These are phyloP conservation scores for Lepus americanus DNA, from an alignment of 2,113 vertebrate genomes.

Conservation along the genomic window DNA sequence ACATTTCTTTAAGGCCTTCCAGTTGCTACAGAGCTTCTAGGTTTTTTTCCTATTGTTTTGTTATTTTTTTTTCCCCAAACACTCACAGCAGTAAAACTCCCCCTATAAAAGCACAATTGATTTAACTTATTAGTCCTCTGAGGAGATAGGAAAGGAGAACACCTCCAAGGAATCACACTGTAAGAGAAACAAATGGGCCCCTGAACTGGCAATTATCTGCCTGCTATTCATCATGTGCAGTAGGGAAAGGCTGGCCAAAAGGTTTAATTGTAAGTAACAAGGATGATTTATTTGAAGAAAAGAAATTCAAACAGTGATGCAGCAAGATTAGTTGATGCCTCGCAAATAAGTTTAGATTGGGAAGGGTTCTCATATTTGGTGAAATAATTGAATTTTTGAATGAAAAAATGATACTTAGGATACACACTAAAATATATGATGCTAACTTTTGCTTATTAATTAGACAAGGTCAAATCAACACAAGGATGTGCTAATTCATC, in stretches of 20 bases:
- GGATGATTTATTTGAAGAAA: slow-evolving; percentile 78
- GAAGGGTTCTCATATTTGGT: slow-evolving; percentile 21
- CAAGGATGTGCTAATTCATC: background rate
- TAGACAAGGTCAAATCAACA: slow-evolving; percentile 9
- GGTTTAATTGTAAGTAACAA: slow-evolving; percentile 82
- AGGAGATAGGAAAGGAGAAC: slow-evolving; percentile 75
- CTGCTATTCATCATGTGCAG: slow-evolving; percentile 71
- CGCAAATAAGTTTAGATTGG: slow-evolving; percentile 61
- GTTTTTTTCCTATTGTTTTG: background rate
- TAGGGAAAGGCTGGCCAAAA: slow-evolving; percentile 69
- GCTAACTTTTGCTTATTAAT: slow-evolving; percentile 35
- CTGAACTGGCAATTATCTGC: slow-evolving; percentile 72
- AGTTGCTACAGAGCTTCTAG: slow-evolving; percentile 48
- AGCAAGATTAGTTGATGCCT: slow-evolving; percentile 65
- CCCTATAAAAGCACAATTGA: slow-evolving; percentile 50
- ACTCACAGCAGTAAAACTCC: slow-evolving; percentile 70
- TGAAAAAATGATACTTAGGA: background rate
- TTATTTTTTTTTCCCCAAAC: background rate
- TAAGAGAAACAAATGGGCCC: slow-evolving; percentile 81
- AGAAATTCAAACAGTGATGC: slow-evolving; percentile 60
- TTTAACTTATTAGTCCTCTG: slow-evolving; percentile 80
- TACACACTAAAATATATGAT: slow-evolving; percentile 13
- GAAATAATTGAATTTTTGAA: slow-evolving; percentile 53
- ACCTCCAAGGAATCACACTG: slow-evolving; percentile 58
- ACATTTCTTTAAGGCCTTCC: slow-evolving; percentile 65